These are phyloP conservation scores for Propithecus deckenii DNA, from an alignment of 2,797 vertebrate genomes.

Conservation along the genomic window DNA sequence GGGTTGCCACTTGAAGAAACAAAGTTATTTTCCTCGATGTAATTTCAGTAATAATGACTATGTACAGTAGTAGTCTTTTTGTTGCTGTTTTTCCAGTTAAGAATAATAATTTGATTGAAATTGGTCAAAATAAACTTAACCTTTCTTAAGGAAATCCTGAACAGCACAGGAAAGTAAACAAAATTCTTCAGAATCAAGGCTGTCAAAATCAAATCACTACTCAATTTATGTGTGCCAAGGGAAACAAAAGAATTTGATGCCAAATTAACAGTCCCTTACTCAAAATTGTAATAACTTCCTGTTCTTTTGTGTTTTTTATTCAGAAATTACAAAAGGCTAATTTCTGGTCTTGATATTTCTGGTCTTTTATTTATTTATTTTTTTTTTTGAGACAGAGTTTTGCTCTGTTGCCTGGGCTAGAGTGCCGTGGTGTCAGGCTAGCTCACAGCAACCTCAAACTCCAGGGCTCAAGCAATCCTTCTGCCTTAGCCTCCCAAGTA, in stretches of 20 bases:
- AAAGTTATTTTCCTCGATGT: background rate
- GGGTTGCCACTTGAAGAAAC: background rate
- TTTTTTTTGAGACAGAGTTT: too few relatives aligned
- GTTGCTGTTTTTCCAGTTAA: conserved; percentile 21
- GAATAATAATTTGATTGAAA: conserved; percentile 14
- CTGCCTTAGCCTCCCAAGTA: too few relatives aligned
- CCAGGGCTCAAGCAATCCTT: too few relatives aligned
- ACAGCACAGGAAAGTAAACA: background rate
- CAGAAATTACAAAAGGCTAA: background rate
- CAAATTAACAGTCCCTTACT: background rate
- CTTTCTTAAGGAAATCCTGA: conserved; percentile 38
- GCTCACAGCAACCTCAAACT: too few relatives aligned
- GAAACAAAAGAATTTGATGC: conserved; percentile 15
- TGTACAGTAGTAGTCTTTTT: background rate
- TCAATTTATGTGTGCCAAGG: background rate
- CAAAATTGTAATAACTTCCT: background rate
- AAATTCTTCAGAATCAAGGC: conserved; percentile 5
- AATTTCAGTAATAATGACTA: background rate
- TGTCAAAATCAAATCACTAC: background rate
- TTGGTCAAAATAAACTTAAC: background rate
- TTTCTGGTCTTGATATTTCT: conserved; percentile 20
- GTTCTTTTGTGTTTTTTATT: conserved; percentile 22
- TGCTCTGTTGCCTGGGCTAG: too few relatives aligned
- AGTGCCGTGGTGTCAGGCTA: too few relatives aligned
- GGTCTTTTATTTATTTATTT: background rate